Evolutionary conservation across 2,888 invertebrate species (phyloP), one percentile per base, ranked within the genome.

Genomic region (Kryphioiulus occultus): DNA sequence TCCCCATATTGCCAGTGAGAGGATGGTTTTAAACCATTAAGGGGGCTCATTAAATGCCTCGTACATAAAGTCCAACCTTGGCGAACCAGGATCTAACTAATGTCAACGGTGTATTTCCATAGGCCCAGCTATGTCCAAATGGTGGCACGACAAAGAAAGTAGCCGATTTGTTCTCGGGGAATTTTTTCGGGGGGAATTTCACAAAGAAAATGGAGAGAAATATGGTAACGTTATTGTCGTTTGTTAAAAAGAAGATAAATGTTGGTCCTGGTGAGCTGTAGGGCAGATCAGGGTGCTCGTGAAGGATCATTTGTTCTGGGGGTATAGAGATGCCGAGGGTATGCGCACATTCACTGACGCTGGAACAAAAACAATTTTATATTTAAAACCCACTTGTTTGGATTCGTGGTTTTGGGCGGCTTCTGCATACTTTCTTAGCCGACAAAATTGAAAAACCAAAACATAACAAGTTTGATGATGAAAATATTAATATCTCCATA

Each of bases 181-280:
- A 5, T 53, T 53, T 53, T 53, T 53, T 17, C 5, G n/a, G n/a
- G n/a, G 4, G 7, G 5, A 22, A 1, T 59, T n/a, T 59, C 44
- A 44, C 44, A 44, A 44, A 44, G 44, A 44, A 44, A 44, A 22
- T 4, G 59, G 22, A 59, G 59, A 59, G 59, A 59, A 59, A 59
- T 59, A 59, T 59, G 59, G 59, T 59, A 59, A 59, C 59, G 59
- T 59, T 59, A 59, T 59, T 59, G 59, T 59, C 59, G 22, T 59
- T 59, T 59, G 59, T 59, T 59, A 59, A 59, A 59, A 59, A 59
- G 59, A 59, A 59, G 22, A 59, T 59, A 22, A 59, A 59, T 59
- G 59, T 59, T 59, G 22, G 59, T 59, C 59, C 59, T 1, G 59
- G 4, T 59, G 10, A n/a, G 59, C 59, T 22, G 10, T 22, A 59